phyloP scores from a whole-genome alignment of 2,113 vertebrate genomes.

The Centropus bengalensis region DNA sequence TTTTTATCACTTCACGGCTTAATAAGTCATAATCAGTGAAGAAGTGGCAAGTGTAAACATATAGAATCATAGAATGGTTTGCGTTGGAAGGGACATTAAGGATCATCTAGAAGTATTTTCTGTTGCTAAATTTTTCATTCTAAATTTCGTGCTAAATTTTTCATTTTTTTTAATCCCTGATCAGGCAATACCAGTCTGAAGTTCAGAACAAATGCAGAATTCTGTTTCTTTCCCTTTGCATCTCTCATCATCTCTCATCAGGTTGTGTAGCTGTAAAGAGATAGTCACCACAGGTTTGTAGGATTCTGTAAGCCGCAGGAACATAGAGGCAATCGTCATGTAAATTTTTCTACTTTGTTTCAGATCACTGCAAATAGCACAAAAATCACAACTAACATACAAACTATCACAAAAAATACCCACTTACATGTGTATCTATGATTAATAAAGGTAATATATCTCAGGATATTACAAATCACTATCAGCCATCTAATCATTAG shows the following conservation, averaged over 20 bases:
- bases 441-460: neutral
- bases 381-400: neutral
- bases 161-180: neutral
- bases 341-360: neutral
- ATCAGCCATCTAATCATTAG: neutral
- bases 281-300: fast-evolving
- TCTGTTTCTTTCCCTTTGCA: neutral
- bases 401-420: neutral
- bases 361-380: neutral
- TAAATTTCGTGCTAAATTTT: neutral
- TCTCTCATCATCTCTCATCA: neutral
- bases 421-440: neutral
- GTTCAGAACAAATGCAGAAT: neutral
- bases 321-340: neutral
- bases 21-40: neutral
- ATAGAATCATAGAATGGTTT: neutral
- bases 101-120: neutral
- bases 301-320: neutral
- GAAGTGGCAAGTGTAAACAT: neutral
- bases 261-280: neutral
- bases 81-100: too few species aligned
- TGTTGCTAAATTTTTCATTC: neutral
- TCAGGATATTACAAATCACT: neutral
- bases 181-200: neutral
- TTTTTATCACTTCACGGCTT: neutral